These are phyloP conservation scores for Naja naja DNA, from an alignment of 2,113 vertebrate genomes.

Conservation along the genomic window DNA sequence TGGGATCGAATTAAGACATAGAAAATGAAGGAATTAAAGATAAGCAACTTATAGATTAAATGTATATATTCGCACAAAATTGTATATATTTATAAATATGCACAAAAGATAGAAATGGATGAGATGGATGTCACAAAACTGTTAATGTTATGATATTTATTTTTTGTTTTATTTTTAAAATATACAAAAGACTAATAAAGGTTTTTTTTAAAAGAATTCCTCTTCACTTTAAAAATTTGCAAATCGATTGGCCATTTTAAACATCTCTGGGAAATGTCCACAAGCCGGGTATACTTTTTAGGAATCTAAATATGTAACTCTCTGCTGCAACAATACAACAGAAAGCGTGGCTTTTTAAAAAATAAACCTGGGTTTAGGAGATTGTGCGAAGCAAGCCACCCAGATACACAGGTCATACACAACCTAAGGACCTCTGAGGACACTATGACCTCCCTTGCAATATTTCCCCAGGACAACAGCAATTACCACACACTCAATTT, in stretches of 20 bases:
- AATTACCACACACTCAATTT: accelerated
- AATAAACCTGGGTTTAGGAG: neutral
- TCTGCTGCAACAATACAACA: constrained; percentile 31
- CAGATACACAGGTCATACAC: neutral
- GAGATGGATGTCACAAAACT: no score
- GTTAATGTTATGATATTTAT: no score
- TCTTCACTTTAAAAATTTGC: neutral
- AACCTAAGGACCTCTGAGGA: neutral
- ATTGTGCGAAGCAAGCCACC: neutral
- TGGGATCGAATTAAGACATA: no score
- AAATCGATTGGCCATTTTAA: neutral
- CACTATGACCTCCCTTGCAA: neutral
- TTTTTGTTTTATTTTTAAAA: no score
- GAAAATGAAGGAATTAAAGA: no score
- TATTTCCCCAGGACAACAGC: accelerated
- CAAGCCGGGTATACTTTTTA: neutral
- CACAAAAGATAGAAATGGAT: no score
- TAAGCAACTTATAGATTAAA: no score
- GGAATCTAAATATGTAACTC: neutral
- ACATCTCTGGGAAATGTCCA: neutral
- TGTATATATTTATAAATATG: no score
- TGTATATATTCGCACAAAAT: no score
- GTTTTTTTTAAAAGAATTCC: no score
- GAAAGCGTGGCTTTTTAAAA: neutral
- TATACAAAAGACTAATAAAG: no score